Evolutionary conservation across 2,113 vertebrate species (phyloP).

Genomic region (Crotalus helleri): DNA sequence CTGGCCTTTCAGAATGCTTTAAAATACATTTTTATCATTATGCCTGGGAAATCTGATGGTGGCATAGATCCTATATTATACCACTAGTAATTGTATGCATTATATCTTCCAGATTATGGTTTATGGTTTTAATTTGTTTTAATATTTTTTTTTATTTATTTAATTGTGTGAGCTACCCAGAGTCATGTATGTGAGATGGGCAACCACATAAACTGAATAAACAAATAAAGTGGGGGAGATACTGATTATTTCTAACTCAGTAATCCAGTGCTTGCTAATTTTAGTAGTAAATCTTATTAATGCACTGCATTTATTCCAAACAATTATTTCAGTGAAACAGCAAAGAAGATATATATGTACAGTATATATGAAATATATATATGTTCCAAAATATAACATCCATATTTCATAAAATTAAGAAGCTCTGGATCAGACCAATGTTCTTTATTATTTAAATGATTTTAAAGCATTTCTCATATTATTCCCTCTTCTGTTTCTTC

Average conservation of each 20-base stretch:
- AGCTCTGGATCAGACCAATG: neutral
- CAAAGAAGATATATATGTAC: neutral
- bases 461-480: neutral
- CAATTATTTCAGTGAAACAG: neutral
- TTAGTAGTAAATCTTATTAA: neutral
- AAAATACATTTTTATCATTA: neutral
- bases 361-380: neutral
- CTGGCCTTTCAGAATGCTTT: neutral
- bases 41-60: neutral
- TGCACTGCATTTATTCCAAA: neutral
- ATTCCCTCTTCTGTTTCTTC: conserved; percentile 14
- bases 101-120: neutral
- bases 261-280: neutral
- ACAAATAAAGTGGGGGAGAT: neutral
- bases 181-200: neutral
- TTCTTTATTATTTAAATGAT: neutral
- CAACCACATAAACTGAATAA: neutral
- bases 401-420: neutral
- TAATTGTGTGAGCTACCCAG: neutral
- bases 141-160: neutral
- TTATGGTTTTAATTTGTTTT: neutral
- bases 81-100: neutral
- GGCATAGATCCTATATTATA: neutral
- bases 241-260: neutral
- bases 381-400: neutral